A percentile compares a stretch with the other conserved stretches of the same genome.
Conservation (phyloP, 2,888 invertebrate genomes). For the Cartodere bifasciata region DNA sequence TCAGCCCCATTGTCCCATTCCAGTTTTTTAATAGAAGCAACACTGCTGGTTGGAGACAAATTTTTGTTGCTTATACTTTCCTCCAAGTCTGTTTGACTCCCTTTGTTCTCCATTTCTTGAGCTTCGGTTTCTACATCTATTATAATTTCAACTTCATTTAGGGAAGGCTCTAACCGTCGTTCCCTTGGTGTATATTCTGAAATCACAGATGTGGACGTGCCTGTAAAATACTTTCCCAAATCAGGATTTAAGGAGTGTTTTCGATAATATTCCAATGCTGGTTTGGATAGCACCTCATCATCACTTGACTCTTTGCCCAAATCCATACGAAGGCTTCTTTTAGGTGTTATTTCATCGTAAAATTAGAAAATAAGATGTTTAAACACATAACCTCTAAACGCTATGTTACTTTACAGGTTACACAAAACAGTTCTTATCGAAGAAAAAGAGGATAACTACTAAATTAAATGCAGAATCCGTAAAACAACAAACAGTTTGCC, state of each 20-base stretch:
- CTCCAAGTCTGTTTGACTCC: conserved; percentile 7
- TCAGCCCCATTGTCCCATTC: conserved; percentile 86
- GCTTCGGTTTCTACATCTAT: conserved; percentile 4
- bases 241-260: conserved; percentile 54
- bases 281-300: conserved; percentile 16
- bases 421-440: conserved; percentile 2
- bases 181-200: not conserved
- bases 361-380: no score
- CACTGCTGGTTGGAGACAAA: conserved; percentile 60
- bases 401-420: no score
- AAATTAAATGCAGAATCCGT: no score
- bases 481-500: no score
- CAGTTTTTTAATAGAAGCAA: conserved; percentile 58
- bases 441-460: no score
- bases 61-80: conserved; percentile 12
- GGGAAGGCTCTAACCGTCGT: not conserved
- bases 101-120: not conserved
- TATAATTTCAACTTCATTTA: not conserved
- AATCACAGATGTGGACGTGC: conserved; percentile 14
- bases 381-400: no score
- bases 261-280: conserved; percentile 51
- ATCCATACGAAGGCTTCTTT: conserved; percentile 7
- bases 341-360: not conserved
- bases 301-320: not conserved
- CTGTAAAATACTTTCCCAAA: conserved; percentile 52